Evolutionary conservation across 2,113 vertebrate species (phyloP).

Genomic region (Caretta caretta): DNA sequence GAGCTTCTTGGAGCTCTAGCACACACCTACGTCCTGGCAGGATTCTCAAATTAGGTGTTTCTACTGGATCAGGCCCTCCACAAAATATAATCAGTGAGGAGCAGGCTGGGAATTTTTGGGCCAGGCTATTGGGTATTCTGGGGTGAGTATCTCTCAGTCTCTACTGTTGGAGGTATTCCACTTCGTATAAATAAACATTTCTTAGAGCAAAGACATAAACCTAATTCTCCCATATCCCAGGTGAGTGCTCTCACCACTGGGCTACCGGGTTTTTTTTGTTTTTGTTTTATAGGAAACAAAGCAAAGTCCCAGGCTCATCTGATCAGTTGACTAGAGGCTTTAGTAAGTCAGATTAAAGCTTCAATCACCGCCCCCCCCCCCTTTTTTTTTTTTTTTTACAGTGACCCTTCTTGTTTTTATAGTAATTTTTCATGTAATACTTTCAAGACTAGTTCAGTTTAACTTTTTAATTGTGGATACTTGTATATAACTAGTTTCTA

Average conservation of each 20-base stretch:
- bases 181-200: neutral
- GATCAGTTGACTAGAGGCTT: conserved; percentile 43
- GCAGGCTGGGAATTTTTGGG: neutral
- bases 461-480: neutral
- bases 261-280: neutral
- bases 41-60: neutral
- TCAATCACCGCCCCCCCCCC: neutral
- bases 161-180: neutral
- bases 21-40: neutral
- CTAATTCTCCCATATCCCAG: neutral
- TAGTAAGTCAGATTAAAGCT: conserved; percentile 41
- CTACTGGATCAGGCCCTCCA: neutral
- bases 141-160: neutral
- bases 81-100: neutral
- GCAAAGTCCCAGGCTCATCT: conserved; percentile 45
- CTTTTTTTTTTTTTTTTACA: neutral
- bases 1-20: neutral
- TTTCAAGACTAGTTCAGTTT: neutral
- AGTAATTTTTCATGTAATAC: neutral
- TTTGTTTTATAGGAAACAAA: neutral
- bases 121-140: neutral
- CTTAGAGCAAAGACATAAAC: neutral
- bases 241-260: neutral
- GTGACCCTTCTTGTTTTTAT: neutral
- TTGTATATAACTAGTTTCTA: neutral